Base-by-base conservation (phyloP, 1,140 invertebrate genomes). In the Atopsyche davidsoni region DNA sequence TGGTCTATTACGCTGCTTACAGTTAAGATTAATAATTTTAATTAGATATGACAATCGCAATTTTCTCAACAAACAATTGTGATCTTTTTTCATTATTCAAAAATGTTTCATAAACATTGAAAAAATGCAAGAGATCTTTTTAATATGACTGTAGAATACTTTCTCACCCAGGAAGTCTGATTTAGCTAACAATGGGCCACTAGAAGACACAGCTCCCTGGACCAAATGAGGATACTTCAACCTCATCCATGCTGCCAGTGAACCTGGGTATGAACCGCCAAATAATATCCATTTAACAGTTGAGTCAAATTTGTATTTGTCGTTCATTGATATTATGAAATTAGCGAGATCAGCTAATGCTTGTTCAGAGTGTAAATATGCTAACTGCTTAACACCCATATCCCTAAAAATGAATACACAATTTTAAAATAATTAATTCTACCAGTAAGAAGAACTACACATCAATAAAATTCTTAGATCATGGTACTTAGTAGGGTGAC, bases 211-310 rank as follows among this genome's bases (percentile, higher is more conserved):
- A 25, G 92, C 80, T 2, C 82, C 87, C 66, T 89, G 72, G 1
- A 94, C 81, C 3, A 96, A 70, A 73, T 96, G 84, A 2, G 93
- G 91, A 71, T 94, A 96, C 68, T 95, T 96, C 6, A 82, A 64
- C 42, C 93, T 73, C 41, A 89, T 75, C 92, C 92, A 96, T 4
- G 92, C 92, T 11, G 91, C 87, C 32, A 96, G 68, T 2, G 86
- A 87, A 36, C 92, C 93, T 2, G 92, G 85, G 69, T 97, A 97
- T 1, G 89, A 94, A 1, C 93, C 92, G 21, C 94, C 93, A 68
- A 96, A 95, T 2, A 82, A 82, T 50, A 97, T 83, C 87, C 91
- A 94, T 72, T 90, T 92, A n/a, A 79, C 78, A 16, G 73, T 63
- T 9, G 63, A 60, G 0, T 70, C 66, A 28, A 92, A 67, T 21